Evolutionary conservation across 2,888 invertebrate species (phyloP), one percentile per base, ranked within the genome.

Genomic region (Lepidocyrtinus sp.): DNA sequence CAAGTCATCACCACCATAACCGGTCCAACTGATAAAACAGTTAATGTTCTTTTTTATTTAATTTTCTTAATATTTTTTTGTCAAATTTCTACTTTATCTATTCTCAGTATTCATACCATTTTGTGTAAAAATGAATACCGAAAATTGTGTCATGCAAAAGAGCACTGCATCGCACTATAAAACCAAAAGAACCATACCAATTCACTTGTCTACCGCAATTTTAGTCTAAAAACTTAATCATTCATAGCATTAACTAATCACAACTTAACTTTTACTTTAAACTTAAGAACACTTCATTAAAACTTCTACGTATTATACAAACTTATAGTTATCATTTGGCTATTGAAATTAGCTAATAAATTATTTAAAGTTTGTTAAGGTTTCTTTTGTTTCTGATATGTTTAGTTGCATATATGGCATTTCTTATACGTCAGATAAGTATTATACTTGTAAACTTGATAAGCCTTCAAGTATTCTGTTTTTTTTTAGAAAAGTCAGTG

Each of bases 331-430:
- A n/a, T n/a, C n/a, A n/a, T n/a, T n/a, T n/a, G n/a, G n/a, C 19
- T 61, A 61, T 61, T 61, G 17, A n/a, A 61, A 61, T 1, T 64
- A 15, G 22, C 64, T 1, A 64, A 21, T 64, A 7, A 63, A 21
- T 19, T 65, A 65, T 15, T 26, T 61, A 68, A 45, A 25, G 15
- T 45, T 24, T 67, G 72, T 73, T 63, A 70, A 65, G 59, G 75
- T 70, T 79, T 61, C 61, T 17, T 68, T 63, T 55, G 67, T 46
- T 73, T 77, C 72, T 80, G 80, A 80, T 80, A 80, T 80, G 80
- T 80, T 80, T 80, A 75, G 80, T 80, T 80, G 74, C 80, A 64
- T 80, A 45, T 70, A 80, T 80, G 80, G 80, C 80, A 75, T 70
- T 63, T 65, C 12, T 36, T 77, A 65, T 45, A 12, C 24, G 63